Evolutionary conservation across 2,797 vertebrate genomes (phyloP).

Genomic region (Graptemys geographica): DNA sequence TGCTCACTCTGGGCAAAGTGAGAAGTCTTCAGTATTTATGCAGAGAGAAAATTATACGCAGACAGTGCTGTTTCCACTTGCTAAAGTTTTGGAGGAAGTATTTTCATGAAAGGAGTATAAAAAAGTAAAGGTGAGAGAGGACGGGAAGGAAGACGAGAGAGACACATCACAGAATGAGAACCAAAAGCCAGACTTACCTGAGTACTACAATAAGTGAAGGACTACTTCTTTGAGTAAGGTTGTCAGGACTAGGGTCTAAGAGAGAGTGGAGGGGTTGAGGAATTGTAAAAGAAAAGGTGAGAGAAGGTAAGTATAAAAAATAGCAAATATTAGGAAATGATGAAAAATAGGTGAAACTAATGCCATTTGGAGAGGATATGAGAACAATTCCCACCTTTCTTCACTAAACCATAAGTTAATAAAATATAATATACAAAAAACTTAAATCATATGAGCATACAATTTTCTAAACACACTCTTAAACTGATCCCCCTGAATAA

Average conservation of each 20-base stretch:
- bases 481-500: background rate
- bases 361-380: conserved; percentile 17
- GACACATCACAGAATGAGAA: conserved; percentile 64
- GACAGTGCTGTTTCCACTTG: conserved; percentile 64
- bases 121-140: conserved; percentile 59
- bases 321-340: conserved; percentile 71
- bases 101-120: conserved; percentile 70
- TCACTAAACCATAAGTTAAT: conserved; percentile 64
- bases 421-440: conserved; percentile 38
- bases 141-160: conserved; percentile 34
- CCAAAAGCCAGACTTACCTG: conserved; percentile 71
- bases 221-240: conserved; percentile 52
- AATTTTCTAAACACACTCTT: background rate
- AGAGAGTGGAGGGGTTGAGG: conserved; percentile 53
- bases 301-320: conserved; percentile 47
- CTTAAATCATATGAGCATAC: background rate
- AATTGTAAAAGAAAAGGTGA: conserved; percentile 74
- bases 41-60: conserved; percentile 70
- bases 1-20: conserved; percentile 49
- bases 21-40: conserved; percentile 59
- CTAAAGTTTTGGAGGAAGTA: conserved; percentile 66
- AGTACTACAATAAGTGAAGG: conserved; percentile 70
- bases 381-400: conserved; percentile 63
- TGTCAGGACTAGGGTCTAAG: conserved; percentile 60
- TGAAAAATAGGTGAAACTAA: conserved; percentile 64